These are phyloP conservation scores for Microplitis demolitor DNA, from an alignment of 1,140 invertebrate species.

Conservation along the genomic window DNA sequence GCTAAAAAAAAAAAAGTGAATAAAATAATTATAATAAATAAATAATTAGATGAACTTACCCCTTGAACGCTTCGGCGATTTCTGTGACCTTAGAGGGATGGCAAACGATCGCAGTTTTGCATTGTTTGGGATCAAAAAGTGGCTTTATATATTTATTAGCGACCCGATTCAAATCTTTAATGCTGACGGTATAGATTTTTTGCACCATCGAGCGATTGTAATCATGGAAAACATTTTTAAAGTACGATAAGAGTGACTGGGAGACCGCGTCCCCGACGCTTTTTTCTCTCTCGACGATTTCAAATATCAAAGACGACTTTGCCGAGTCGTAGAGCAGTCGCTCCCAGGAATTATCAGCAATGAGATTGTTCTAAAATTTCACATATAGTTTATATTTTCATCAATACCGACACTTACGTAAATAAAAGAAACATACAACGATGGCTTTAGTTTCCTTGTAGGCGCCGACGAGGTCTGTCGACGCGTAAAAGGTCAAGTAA, in stretches of 20 bases:
- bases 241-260: constrained; percentile 75
- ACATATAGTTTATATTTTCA: background rate
- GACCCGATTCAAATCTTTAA: constrained; percentile 69
- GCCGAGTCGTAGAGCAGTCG: constrained; percentile 79
- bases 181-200: constrained; percentile 70
- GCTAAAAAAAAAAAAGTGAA: constrained; percentile 49
- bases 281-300: constrained; percentile 81
- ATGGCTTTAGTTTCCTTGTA: constrained; percentile 79
- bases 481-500: constrained; percentile 73
- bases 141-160: constrained; percentile 72
- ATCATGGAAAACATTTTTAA: constrained; percentile 69
- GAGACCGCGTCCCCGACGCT: constrained; percentile 73
- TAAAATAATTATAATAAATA: constrained; percentile 14
- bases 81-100: constrained; percentile 76
- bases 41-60: constrained; percentile 56
- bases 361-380: constrained; percentile 67
- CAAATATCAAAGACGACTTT: constrained; percentile 82
- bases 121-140: constrained; percentile 66
- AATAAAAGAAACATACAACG: constrained; percentile 65
- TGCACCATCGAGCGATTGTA: constrained; percentile 76
- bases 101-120: constrained; percentile 74
- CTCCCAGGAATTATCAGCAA: constrained; percentile 71
- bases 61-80: constrained; percentile 68
- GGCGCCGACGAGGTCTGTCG: constrained; percentile 76
- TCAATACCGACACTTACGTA: background rate